Conservation (phyloP, 2,113 vertebrate species). For the Chrysochloris asiatica region DNA sequence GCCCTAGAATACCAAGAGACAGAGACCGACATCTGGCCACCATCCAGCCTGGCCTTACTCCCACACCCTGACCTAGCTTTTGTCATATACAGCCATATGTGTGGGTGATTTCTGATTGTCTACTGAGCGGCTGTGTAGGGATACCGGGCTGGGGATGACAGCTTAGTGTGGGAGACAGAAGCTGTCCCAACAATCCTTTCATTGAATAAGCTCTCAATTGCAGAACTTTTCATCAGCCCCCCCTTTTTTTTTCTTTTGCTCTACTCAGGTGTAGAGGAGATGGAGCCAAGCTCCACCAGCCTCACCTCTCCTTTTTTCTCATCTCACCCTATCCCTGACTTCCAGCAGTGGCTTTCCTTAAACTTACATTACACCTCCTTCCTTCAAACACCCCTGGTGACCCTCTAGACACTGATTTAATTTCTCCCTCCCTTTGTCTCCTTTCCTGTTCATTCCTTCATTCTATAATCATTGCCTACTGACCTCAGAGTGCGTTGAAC, state of each 20-base stretch:
- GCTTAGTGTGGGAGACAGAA: not conserved
- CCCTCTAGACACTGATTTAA: rapidly evolving
- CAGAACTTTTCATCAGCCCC: not conserved
- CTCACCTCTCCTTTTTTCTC: not conserved
- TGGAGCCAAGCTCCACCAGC: not conserved
- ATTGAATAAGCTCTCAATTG: not conserved
- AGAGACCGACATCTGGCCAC: not conserved
- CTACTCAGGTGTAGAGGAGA: not conserved
- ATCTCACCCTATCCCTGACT: not conserved
- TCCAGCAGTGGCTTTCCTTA: not conserved
- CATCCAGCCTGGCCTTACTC: not conserved
- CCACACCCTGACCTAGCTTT: not conserved
- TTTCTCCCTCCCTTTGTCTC: not conserved
- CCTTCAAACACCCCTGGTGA: not conserved
- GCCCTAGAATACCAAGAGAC: not conserved
- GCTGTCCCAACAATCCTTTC: rapidly evolving
- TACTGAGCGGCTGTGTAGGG: not conserved
- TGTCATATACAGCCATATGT: not conserved
- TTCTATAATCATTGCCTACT: rapidly evolving
- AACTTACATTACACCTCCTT: rapidly evolving
- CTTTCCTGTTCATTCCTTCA: too few species aligned
- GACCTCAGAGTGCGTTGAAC: not conserved
- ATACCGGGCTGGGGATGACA: not conserved
- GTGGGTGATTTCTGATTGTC: not conserved
- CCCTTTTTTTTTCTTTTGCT: too few species aligned